These are phyloP conservation scores for Syrrhaptes paradoxus DNA, from an alignment of 2,113 vertebrate genomes.

Conservation along the genomic window DNA sequence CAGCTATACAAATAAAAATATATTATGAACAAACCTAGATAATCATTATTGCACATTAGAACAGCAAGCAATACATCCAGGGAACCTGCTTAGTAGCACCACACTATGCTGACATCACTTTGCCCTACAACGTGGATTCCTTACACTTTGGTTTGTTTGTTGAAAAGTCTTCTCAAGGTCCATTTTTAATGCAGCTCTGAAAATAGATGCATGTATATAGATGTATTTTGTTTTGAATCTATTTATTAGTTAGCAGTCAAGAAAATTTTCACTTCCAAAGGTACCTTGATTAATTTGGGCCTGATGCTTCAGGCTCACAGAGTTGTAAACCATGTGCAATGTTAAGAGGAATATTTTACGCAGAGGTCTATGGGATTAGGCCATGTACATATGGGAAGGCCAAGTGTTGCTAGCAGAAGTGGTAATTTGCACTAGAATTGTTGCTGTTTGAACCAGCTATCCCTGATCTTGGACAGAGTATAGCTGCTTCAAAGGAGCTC, in stretches of 20 bases:
- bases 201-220: conserved; percentile 41
- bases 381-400: neutral
- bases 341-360: neutral
- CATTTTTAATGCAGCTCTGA: conserved; percentile 52
- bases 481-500: neutral
- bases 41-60: neutral
- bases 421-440: conserved; percentile 74
- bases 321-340: neutral
- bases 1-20: conserved; percentile 1
- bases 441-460: conserved; percentile 51
- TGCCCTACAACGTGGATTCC: conserved; percentile 11
- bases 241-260: neutral
- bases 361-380: neutral
- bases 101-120: neutral
- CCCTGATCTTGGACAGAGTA: neutral
- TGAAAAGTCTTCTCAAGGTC: neutral
- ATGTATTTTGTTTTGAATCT: conserved; percentile 9
- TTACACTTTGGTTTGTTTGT: neutral
- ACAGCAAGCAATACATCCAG: conserved; percentile 16
- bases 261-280: conserved; percentile 38
- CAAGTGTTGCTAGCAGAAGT: conserved; percentile 57
- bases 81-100: neutral
- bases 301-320: neutral
- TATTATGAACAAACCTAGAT: neutral
- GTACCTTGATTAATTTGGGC: neutral